Evolutionary conservation across 2,888 invertebrate species (phyloP), one percentile per base, ranked within the genome.

Genomic region (Petrophora chlorosata): DNA sequence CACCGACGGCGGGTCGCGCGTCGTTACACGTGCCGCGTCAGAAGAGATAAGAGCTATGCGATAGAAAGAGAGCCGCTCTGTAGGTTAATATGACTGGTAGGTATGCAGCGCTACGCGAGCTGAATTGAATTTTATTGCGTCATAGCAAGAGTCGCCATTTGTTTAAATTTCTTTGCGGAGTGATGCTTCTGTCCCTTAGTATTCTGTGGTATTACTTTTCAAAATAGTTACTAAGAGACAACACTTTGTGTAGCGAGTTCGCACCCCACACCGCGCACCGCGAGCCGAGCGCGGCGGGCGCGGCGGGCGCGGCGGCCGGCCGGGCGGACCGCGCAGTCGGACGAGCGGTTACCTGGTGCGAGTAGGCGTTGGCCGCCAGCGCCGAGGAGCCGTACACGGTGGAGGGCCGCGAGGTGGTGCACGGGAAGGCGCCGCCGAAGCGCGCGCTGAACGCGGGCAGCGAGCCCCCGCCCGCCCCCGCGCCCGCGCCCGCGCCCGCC

Each of bases 371-470:
- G 53, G 73, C 45, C 19, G 78, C 45, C 9, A 81, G 68, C 12
- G 76, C 66, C 3, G 76, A 38, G 41, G 72, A 41, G 49, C 77
- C 75, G 70, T 85, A 85, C 40, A 77, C 79, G 36, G 80, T 65
- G 61, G 79, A 67, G 51, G 83, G 76, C 5, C 80, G 68, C 43
- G 80, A 63, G 41, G 80, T 64, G 62, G 75, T 65, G 65, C 72
- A 67, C 16, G 76, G 73, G 77, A 85, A 89, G 62, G 76, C 73
- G 28, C 86, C 80, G 33, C 88, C 86, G 76, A 92, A 92, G 51
- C 92, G 89, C 63, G 91, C 87, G 65, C 89, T 89, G 78, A 92
- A 92, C 12, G 91, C 89, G 0, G 92, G 92, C 65, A 92, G 76
- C 16, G 88, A 77, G 58, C 91, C 40, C 8, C 47, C 89, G 19